phyloP scores from a whole-genome alignment of 2,888 invertebrate species.

The Diachrysia chrysitis region DNA sequence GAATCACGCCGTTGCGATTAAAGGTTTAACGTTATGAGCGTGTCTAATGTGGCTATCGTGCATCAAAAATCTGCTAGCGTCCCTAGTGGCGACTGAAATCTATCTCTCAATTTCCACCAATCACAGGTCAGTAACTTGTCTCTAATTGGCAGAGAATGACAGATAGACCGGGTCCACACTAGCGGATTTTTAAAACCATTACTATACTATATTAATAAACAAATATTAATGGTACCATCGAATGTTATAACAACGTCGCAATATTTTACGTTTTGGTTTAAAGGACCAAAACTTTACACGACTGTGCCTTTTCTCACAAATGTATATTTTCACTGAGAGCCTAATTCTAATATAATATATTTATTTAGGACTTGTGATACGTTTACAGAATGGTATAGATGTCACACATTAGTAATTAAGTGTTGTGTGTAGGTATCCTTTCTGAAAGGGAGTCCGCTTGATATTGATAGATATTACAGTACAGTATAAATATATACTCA shows the following conservation, averaged over 20 bases:
- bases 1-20: no score
- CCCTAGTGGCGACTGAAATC: no score
- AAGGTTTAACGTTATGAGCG: no score
- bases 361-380: slow-evolving; percentile 26
- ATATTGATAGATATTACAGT: slow-evolving; percentile 50
- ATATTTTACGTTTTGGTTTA: neutral
- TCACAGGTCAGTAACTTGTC: no score
- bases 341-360: slow-evolving; percentile 8
- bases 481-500: slow-evolving; percentile 15
- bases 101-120: no score
- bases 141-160: no score
- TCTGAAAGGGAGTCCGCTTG: slow-evolving; percentile 37
- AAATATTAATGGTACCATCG: slow-evolving; percentile 1
- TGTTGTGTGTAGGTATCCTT: slow-evolving; percentile 25
- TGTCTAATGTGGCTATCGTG: no score
- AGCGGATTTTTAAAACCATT: no score
- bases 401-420: slow-evolving; percentile 22
- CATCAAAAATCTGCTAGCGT: no score
- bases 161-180: no score
- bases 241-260: slow-evolving; percentile 2
- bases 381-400: slow-evolving; percentile 22
- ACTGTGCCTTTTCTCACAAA: slow-evolving; percentile 18
- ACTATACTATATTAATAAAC: neutral
- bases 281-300: slow-evolving; percentile 3
- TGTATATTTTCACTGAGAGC: slow-evolving; percentile 8